Evolutionary conservation across 64 coral and sea anemone genomes (phyloP), one percentile per base, ranked within the genome.

Genomic region (Hydrozoanthus tunicans): DNA sequence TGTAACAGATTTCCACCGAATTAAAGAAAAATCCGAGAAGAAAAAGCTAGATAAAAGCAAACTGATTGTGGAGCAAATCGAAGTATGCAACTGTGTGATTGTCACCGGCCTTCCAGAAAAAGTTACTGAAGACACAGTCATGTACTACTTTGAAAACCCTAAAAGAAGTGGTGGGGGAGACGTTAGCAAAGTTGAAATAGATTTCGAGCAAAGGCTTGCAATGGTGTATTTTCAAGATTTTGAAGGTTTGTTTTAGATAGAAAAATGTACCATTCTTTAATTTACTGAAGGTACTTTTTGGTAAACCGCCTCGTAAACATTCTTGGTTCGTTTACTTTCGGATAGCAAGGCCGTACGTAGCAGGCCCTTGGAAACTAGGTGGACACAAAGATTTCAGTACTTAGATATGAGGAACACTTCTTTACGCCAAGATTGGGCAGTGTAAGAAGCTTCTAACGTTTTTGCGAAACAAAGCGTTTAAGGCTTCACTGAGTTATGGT

Each of bases 81-180:
- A 81, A 6, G 27, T 95, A 55, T 95, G 94, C 71, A 52, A 23
- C 62, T 81, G 90, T 83, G 89, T 95, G n/a, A 72, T 64, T 64
- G 94, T 95, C 17, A 90, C 85, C 1, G 94, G 91, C 81, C 58
- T 95, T n/a, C 63, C 51, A n/a, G 10, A 27, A 53, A 81, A 90
- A n/a, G 12, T 80, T 58, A 83, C 90, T 5, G 54, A 85, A 26
- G 90, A 95, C 17, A 95, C 79, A 3, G 62, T 95, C 15, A 8
- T 51, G 0, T 75, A 79, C 8, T 95, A 95, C 59, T 95, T 95
- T 73, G 94, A 95, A 27, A 95, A 71, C 58, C 70, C 78, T 61
- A 92, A 15, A 61, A 81, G 83, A 9, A 82, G 78, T 66, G 68
- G 72, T 10, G 94, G 94, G 15, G 71, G 63, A 12, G 90, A 95